Base-by-base conservation (phyloP, 2,113 vertebrate species). In the Lepus timidus region DNA sequence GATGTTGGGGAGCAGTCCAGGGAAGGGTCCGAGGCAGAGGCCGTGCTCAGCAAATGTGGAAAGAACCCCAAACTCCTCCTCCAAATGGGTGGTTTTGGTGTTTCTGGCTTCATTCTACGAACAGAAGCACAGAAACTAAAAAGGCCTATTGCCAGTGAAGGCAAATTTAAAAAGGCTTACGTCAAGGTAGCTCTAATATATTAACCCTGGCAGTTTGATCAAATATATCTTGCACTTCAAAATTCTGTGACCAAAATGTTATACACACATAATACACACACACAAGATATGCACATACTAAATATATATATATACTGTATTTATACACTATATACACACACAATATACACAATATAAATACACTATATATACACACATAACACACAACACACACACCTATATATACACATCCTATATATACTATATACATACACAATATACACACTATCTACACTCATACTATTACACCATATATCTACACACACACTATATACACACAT, bases 111-210 rank as follows among this genome's bases (percentile, higher is more conserved):
- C 44, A 49, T 83, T 75, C 14, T 9, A 85, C 10, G 31, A 86
- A 2, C 36, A 73, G 91, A 85, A 67, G 27, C 9, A 68, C 11
- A 68, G 62, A 68, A 27, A 17, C 51, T 31, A 36, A 87, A 74
- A 82, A 25, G 52, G 20, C 9, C 10, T 51, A 13, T 1, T 51
- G 19, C 10, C 17, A 14, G 29, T 83, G 55, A 86, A 83, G 91
- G 33, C 20, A 67, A 76, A 13, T 65, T 55, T 82, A 86, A 88
- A 88, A 44, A 68, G 71, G 58, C 81, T 85, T 49, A 61, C 52
- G 85, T 55, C n/a, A 83, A 88, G 33, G 62, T 6, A 55, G 62
- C 0, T 85, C 23, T 0, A 51, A 44, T 52, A 70, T 19, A 65
- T 64, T 91, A 75, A 84, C 76, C 33, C 36, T 89, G 25, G 27